phyloP scores from a whole-genome alignment of 2,113 vertebrate genomes.

The Strix aluco region DNA sequence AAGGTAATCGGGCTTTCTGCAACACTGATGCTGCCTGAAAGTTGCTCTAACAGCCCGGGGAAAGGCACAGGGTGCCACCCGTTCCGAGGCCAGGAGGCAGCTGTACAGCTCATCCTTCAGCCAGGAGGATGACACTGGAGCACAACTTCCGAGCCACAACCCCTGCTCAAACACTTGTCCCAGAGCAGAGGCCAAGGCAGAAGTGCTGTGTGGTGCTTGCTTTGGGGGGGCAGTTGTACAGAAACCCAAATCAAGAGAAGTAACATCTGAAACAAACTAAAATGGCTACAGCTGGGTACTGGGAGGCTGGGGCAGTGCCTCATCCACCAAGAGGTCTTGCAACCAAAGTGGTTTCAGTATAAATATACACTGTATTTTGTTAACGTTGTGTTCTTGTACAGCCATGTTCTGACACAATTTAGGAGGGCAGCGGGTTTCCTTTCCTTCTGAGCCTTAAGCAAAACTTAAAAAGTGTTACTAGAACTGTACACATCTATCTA shows the following conservation, averaged over 20 bases:
- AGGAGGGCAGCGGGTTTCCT: neutral
- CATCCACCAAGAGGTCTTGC: accelerated
- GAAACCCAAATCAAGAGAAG: neutral
- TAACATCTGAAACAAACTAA: accelerated
- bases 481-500: neutral
- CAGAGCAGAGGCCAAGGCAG: neutral
- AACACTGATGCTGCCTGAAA: accelerated
- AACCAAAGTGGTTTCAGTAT: neutral
- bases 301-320: accelerated
- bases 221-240: neutral
- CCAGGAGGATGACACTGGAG: too few species aligned
- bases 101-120: neutral
- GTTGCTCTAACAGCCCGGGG: neutral
- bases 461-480: neutral
- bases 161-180: neutral
- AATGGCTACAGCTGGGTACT: neutral
- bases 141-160: neutral
- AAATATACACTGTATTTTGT: accelerated
- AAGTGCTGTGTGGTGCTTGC: neutral
- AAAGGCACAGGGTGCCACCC: accelerated
- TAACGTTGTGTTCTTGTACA: accelerated
- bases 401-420: accelerated
- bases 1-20: neutral
- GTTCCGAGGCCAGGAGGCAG: neutral
- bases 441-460: neutral